These are phyloP conservation scores for Gymnothorax javanicus DNA, from an alignment of 2,797 vertebrate species.

Conservation along the genomic window DNA sequence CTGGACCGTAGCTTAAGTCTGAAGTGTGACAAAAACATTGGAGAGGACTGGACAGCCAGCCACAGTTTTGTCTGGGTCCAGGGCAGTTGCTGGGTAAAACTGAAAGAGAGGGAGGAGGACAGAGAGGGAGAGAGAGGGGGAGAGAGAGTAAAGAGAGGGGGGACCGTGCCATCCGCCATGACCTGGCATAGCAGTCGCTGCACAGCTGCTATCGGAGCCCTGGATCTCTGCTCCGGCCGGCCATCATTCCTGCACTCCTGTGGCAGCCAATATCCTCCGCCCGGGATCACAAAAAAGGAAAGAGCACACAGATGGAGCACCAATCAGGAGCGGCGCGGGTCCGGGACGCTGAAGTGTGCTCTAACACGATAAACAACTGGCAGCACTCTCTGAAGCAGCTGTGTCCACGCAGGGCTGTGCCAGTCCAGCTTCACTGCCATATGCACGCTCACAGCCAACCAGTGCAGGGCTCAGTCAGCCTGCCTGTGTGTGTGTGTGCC, in stretches of 20 bases:
- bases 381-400: slow-evolving; percentile 74
- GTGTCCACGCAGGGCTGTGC: slow-evolving; percentile 59
- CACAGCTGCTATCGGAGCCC: slow-evolving; percentile 78
- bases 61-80: not conserved
- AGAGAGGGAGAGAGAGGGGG: slow-evolving; percentile 49
- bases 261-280: slow-evolving; percentile 58
- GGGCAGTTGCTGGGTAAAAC: not conserved
- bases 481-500: slow-evolving; percentile 18
- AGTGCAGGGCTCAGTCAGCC: slow-evolving; percentile 46
- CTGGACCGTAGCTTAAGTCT: not conserved
- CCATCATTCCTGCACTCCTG: slow-evolving; percentile 65
- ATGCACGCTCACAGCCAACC: slow-evolving; percentile 55
- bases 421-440: slow-evolving; percentile 68
- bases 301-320: slow-evolving; percentile 52
- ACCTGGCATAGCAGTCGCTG: slow-evolving; percentile 78
- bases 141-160: slow-evolving; percentile 36
- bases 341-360: slow-evolving; percentile 39
- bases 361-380: slow-evolving; percentile 68
- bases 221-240: slow-evolving; percentile 69
- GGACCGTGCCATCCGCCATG: slow-evolving; percentile 76
- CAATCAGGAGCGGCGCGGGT: slow-evolving; percentile 61
- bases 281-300: slow-evolving; percentile 56
- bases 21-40: not conserved
- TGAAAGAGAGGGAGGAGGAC: slow-evolving; percentile 48
- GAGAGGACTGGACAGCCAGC: not conserved